These are phyloP conservation scores for Mermis nigrescens DNA, from an alignment of 2,888 invertebrate genomes.

Conservation along the genomic window DNA sequence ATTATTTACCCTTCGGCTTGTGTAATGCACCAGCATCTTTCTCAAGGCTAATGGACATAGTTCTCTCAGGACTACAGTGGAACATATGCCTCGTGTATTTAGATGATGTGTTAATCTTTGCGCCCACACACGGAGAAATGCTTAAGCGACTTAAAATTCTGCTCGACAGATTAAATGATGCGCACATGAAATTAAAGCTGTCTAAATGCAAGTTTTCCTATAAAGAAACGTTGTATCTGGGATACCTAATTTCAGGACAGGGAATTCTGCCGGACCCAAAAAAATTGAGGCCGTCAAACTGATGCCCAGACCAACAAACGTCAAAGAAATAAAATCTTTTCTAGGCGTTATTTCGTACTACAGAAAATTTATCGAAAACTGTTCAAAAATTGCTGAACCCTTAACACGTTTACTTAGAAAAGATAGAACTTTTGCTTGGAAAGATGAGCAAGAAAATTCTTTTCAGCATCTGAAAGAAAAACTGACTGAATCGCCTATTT, in stretches of 20 bases:
- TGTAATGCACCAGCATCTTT: conserved; percentile 19
- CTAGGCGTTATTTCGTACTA: background rate
- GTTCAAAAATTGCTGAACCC: background rate
- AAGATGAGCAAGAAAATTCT: background rate
- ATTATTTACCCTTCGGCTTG: background rate
- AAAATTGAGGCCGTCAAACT: background rate
- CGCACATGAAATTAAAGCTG: background rate
- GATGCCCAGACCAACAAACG: background rate
- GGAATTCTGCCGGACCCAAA: background rate
- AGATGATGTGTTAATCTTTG: conserved; percentile 17
- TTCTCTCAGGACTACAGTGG: conserved; percentile 15
- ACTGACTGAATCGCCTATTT: background rate
- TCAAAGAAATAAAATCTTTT: background rate
- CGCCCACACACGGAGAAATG: background rate
- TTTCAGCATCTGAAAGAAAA: background rate
- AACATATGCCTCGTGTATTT: conserved; percentile 17
- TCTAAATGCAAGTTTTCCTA: background rate
- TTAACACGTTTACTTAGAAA: background rate
- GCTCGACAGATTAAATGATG: background rate
- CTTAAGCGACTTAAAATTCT: background rate
- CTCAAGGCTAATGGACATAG: conserved; percentile 18
- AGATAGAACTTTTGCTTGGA: background rate
- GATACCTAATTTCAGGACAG: background rate
- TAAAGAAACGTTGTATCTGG: background rate
- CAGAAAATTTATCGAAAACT: background rate